These are phyloP conservation scores for Styela clava DNA, from an alignment of 23 tunicate species.

Conservation along the genomic window DNA sequence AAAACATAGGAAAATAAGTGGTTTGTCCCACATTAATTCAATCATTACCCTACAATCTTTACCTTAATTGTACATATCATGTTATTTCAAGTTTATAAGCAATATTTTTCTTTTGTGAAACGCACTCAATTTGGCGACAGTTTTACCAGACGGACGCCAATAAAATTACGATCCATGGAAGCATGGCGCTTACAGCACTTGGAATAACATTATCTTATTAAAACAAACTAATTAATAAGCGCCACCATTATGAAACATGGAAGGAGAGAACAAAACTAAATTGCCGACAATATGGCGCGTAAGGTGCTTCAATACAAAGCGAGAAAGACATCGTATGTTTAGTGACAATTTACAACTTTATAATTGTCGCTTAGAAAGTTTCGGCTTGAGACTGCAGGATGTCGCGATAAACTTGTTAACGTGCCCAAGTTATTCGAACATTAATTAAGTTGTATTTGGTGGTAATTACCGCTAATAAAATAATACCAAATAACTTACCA, in stretches of 20 bases:
- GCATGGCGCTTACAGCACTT: no score
- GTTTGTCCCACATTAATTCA: no score
- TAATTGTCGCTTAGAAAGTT: background rate
- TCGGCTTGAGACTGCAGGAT: background rate
- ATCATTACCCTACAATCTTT: no score
- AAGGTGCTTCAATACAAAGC: background rate
- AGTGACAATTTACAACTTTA: background rate
- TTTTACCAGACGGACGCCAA: no score
- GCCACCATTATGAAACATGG: background rate
- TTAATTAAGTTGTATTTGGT: background rate
- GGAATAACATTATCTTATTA: background rate
- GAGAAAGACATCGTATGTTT: background rate
- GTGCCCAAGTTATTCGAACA: background rate
- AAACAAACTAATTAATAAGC: slow-evolving; percentile 7
- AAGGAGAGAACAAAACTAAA: background rate
- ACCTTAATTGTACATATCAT: no score
- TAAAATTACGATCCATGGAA: no score
- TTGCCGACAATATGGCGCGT: background rate
- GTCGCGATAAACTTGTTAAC: background rate
- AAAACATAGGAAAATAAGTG: background rate
- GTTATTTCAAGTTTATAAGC: no score
- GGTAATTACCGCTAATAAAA: no score
- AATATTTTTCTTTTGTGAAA: no score
- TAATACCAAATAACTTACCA: slow-evolving; percentile 33
- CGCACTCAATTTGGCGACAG: no score